Percentiles rank a stretch among this genome's conserved stretches.
These are phyloP conservation scores for Paradisaea rubra DNA, from an alignment of 2,113 vertebrate genomes.

Conservation along the genomic window DNA sequence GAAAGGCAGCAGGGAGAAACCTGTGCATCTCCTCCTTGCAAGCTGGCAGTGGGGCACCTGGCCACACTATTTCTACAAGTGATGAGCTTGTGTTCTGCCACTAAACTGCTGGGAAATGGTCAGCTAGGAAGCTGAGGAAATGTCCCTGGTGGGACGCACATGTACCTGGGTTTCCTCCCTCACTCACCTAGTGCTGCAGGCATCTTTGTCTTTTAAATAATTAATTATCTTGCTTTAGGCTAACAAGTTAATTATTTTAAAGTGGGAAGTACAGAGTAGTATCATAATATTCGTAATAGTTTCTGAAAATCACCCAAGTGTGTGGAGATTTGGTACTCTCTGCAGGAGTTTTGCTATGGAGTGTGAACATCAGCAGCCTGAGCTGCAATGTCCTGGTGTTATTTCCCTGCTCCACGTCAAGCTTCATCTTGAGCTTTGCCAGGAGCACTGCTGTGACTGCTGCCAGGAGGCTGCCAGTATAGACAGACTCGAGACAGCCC, in stretches of 20 bases:
- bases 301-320: not conserved
- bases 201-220: not conserved
- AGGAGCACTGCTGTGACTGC: not conserved
- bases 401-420: not conserved
- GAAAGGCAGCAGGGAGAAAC: not conserved
- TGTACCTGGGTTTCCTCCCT: not conserved
- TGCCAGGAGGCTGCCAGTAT: not conserved
- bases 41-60: fast-evolving
- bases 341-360: not conserved
- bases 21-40: not conserved
- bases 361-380: not conserved
- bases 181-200: not conserved
- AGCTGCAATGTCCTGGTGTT: not conserved
- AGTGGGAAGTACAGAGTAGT: not conserved
- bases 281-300: not conserved
- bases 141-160: not conserved
- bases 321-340: not conserved
- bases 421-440: not conserved
- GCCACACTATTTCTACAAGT: not conserved
- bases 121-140: not conserved
- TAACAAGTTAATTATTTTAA: not conserved
- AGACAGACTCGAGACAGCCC: not conserved
- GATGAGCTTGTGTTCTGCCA: not conserved
- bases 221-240: not conserved
- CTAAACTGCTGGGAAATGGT: not conserved